phyloP scores from a whole-genome alignment of 2,113 vertebrate genomes.

The Thalassoma bifasciatum region DNA sequence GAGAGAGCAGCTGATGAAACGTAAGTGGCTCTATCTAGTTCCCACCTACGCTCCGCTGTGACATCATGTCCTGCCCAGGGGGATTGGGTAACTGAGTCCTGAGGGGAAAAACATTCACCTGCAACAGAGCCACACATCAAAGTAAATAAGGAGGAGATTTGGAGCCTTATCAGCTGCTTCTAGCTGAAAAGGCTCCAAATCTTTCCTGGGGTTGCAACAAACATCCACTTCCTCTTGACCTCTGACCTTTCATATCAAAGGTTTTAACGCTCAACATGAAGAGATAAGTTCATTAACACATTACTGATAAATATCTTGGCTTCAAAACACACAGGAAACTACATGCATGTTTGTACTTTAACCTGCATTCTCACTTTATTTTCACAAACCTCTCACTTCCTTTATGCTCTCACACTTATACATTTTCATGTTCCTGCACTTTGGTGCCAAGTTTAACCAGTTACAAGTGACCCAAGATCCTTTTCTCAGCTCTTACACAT shows the following conservation, averaged over 20 bases:
- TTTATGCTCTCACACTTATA: neutral
- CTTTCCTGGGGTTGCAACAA: no score
- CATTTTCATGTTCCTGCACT: neutral
- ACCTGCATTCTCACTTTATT: neutral
- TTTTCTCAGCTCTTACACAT: conserved; percentile 60
- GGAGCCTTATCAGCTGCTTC: no score
- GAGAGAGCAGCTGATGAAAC: conserved; percentile 14
- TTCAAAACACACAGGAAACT: neutral
- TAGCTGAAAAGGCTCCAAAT: no score
- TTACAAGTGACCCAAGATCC: neutral
- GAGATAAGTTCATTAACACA: neutral
- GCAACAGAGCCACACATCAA: neutral
- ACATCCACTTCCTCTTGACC: no score
- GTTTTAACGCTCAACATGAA: neutral
- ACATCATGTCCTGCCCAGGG: conserved; percentile 32
- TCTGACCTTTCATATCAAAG: neutral
- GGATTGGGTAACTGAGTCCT: conserved; percentile 35
- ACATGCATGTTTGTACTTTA: conserved; percentile 6
- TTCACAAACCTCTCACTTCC: neutral
- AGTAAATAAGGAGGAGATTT: neutral
- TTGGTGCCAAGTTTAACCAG: conserved; percentile 12
- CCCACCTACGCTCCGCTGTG: conserved; percentile 30
- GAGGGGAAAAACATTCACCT: conserved; percentile 32
- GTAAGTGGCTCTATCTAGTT: conserved; percentile 38
- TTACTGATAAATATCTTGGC: neutral